Base-by-base conservation (phyloP, 2,888 invertebrate species). In the Linnaemya tessellans region DNA sequence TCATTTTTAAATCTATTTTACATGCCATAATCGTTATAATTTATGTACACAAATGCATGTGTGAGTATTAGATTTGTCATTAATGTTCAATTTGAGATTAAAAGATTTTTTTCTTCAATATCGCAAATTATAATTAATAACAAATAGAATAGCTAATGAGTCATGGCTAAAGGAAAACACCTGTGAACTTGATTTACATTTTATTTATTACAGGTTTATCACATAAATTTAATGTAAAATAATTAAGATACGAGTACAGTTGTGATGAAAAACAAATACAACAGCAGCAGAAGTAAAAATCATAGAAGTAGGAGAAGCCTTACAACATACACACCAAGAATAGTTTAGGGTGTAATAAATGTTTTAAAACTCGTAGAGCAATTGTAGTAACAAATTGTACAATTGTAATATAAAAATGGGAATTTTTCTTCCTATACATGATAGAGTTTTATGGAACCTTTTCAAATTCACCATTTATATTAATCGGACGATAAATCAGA, bases 131-230 rank as follows among this genome's bases (percentile, higher is more conserved):
- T 67, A 67, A 78, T 68, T 78, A 68, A 68, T 46, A 46, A 3
- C 58, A 58, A 58, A 49, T 25, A 18, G 46, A 77, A 77, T 77
- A 54, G 15, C 43, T 75, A 77, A 78, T 67, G 58, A 78, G 30
- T 20, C 20, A n/a, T 8, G 35, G 67, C 4, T 22, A 15, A 46
- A 67, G 8, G 22, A 38, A 68, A 60, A 13, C 77, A 78, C 67
- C 56, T 78, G 77, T 43, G 58, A 1, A 4, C 25, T 43, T 25
- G 20, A 68, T 68, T 46, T 46, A 68, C 38, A 13, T 49, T 49
- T 62, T n/a, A 38, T 78, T 67, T 13, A 38, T 49, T 65, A 54
- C 1, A 10, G n/a, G n/a, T 22, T 56, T 56, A 22, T 4, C n/a
- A 25, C 11, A 22, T 18, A 41, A 15, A 51, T 49, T 18, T 35